Evolutionary conservation across 1,140 invertebrate genomes (phyloP).

Genomic region (Chelonus insularis): DNA sequence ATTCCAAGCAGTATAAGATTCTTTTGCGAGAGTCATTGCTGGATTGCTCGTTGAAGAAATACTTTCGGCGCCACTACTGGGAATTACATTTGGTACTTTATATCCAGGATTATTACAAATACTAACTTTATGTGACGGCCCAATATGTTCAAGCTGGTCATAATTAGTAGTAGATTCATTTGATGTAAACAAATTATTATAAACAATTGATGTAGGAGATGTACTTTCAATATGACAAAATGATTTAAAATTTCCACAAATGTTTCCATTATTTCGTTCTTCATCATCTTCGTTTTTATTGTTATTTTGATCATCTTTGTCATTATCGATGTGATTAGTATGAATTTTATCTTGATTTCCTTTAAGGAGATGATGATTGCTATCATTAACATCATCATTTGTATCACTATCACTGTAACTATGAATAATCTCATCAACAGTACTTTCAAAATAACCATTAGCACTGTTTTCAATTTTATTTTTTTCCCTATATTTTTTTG

Average conservation of each 20-base stretch:
- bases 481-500: conserved; percentile 34
- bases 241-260: not conserved
- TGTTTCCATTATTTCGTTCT: conserved; percentile 19
- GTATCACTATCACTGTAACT: no score
- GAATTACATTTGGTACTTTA: conserved; percentile 54
- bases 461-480: conserved; percentile 33
- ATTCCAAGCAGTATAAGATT: conserved; percentile 58
- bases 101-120: conserved; percentile 67
- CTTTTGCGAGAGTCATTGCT: conserved; percentile 52
- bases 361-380: no score
- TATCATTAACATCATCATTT: no score
- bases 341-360: no score
- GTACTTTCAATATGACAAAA: no score
- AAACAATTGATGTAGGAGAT: conserved; percentile 37
- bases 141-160: conserved; percentile 79
- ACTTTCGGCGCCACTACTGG: not conserved
- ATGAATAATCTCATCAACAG: no score
- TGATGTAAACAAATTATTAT: conserved; percentile 37
- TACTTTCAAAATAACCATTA: no score
- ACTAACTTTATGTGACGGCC: conserved; percentile 70
- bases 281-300: conserved; percentile 3
- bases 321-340: no score
- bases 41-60: conserved; percentile 42
- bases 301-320: not conserved
- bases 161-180: conserved; percentile 62